Base-by-base conservation (phyloP, 2,797 vertebrate species). In the Anguilla marmorata region DNA sequence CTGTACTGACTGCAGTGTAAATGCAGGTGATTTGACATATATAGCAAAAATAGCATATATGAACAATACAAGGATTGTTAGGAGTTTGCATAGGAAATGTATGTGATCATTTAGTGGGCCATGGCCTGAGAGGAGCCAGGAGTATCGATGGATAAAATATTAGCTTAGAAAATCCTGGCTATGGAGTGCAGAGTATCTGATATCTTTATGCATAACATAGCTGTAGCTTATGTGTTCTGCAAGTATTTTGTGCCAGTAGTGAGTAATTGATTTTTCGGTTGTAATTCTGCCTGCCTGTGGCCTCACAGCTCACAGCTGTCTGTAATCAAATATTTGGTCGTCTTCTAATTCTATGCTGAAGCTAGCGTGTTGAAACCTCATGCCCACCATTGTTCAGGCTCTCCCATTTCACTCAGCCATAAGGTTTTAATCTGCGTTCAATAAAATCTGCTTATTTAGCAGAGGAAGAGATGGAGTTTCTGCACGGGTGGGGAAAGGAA, bases 401-500 rank as follows among this genome's bases (percentile, higher is more conserved):
- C 52, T 30, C 52, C 45, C 80, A 52, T 45, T 21, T 58, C 52
- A 21, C 11, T 12, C 82, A 84, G 19, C 83, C 50, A 58, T 84
- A 33, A 84, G n/a, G 52, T 58, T 14, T n/a, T 7, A 33, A 84
- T 84, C 83, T 56, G 50, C 33, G 11, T 33, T 30, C 52, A 27
- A 5, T 30, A 72, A 83, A 50, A 52, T 14, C 19, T 8, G 27
- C n/a, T 41, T 83, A 50, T 52, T 50, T 19, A 33, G 27, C 27
- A 21, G 83, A 30, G 50, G 52, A 56, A 58, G 82, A 56, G 50
- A 54, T 30, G 50, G 24, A 33, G 82, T 6, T 84, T 3, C 11
- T 27, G 50, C 52, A 58, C 19, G 52, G 83, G 52, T 19, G 83
- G 50, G 83, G 83, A 84, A 84, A 54, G 83, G 83, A 84, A 58